These are phyloP conservation scores for Brenthis hecate DNA, from an alignment of 2,888 invertebrate species.

Conservation along the genomic window DNA sequence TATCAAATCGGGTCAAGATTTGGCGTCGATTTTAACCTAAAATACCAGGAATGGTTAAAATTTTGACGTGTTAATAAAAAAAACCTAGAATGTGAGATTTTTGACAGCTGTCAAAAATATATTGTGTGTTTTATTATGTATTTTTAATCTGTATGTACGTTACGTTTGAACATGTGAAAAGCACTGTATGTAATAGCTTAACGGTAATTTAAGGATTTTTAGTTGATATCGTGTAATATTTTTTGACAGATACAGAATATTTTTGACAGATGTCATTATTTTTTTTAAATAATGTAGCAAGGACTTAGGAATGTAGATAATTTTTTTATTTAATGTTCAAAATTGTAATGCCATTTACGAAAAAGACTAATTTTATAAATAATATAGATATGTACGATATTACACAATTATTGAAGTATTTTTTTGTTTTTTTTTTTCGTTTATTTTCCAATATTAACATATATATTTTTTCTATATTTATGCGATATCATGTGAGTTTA, in stretches of 20 bases:
- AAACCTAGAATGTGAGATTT: neutral
- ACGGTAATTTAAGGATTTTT: conserved; percentile 2
- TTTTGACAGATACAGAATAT: conserved; percentile 5
- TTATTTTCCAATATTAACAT: conserved; percentile 45
- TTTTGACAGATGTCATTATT: conserved; percentile 33
- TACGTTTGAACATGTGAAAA: conserved; percentile 13
- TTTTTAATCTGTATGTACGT: conserved; percentile 5
- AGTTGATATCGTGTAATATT: conserved; percentile 4
- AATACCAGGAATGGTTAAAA: no score
- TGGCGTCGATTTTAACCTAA: neutral
- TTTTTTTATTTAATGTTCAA: conserved; percentile 72
- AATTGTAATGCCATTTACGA: conserved; percentile 77
- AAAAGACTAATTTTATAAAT: conserved; percentile 78
- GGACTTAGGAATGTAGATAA: conserved; percentile 48
- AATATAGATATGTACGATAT: conserved; percentile 56
- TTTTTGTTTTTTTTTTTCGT: conserved; percentile 47
- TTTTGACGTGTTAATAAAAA: no score
- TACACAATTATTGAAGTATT: conserved; percentile 54
- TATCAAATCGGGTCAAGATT: conserved; percentile 5
- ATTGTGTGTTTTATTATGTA: conserved; percentile 5
- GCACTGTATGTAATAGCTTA: conserved; percentile 14
- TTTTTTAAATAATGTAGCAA: conserved; percentile 5
- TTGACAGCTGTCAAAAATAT: conserved; percentile 32
- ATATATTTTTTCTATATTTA: conserved; percentile 21
- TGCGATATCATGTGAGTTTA: neutral